phyloP scores from a whole-genome alignment of 35 echinoderm and acorn worm species.

The Ptychodera flava region DNA sequence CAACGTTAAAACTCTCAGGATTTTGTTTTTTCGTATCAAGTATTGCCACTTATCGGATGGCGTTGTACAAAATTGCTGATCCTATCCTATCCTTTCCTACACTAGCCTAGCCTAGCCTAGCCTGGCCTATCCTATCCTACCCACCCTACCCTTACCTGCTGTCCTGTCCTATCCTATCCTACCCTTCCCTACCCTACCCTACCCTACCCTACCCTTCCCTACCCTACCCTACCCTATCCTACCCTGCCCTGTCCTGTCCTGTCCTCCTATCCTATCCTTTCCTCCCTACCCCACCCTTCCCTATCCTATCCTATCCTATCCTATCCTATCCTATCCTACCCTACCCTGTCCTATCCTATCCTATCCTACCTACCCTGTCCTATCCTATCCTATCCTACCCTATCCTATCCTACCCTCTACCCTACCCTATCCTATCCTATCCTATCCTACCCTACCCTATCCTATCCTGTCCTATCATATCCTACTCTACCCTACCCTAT shows the following conservation, averaged over 20 bases:
- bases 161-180: conserved; percentile 25
- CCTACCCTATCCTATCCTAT: conserved; percentile 10
- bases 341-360: conserved; percentile 8
- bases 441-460: conserved; percentile 14
- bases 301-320: conserved; percentile 10
- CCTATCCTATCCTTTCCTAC: conserved; percentile 21
- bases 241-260: conserved; percentile 8
- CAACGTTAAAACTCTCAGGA: no score
- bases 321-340: conserved; percentile 17
- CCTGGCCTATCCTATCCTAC: conserved; percentile 14
- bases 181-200: conserved; percentile 6
- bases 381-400: conserved; percentile 7
- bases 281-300: not conserved
- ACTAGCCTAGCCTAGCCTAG: conserved; percentile 14
- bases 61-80: not conserved
- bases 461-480: no score
- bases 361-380: conserved; percentile 8
- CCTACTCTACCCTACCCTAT: conserved; percentile 23
- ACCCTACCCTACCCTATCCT: not conserved
- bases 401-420: not conserved
- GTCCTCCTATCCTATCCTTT: conserved; percentile 10
- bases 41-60: conserved; percentile 2
- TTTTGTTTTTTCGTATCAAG: no score
- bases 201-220: conserved; percentile 13
- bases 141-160: conserved; percentile 1